Conservation (phyloP, 2,888 invertebrate species). For the Papilio protenor region DNA sequence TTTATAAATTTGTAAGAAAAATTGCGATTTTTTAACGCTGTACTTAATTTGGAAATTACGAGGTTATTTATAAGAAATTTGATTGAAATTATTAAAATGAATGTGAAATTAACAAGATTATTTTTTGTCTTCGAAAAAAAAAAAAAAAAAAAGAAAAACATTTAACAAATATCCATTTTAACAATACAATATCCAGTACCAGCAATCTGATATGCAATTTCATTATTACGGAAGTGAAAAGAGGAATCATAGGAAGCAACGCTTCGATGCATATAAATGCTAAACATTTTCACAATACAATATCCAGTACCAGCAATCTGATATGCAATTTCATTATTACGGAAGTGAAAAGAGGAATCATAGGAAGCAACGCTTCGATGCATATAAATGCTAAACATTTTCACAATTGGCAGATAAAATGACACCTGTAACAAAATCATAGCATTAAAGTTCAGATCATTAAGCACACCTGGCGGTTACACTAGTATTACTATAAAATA, state of each 20-base stretch:
- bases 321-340: slow-evolving; percentile 22
- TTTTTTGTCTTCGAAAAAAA: too few species aligned
- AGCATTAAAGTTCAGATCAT: neutral
- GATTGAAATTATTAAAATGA: neutral
- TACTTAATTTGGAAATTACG: slow-evolving; percentile 15
- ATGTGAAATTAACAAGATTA: neutral
- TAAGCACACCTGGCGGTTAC: neutral
- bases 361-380: slow-evolving; percentile 43
- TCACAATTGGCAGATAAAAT: slow-evolving; percentile 5
- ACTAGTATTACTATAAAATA: neutral
- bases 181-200: neutral
- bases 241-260: slow-evolving; percentile 42
- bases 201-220: slow-evolving; percentile 15
- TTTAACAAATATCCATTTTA: neutral
- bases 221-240: slow-evolving; percentile 39
- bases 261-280: slow-evolving; percentile 34
- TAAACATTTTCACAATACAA: slow-evolving; percentile 14
- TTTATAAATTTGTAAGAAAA: slow-evolving; percentile 9
- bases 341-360: slow-evolving; percentile 42
- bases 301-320: neutral
- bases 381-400: slow-evolving; percentile 2
- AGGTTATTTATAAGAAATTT: neutral
- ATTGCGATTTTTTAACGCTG: neutral
- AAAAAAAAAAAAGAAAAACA: too few species aligned
- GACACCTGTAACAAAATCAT: neutral